A percentile compares a stretch with the other conserved stretches of the same genome.
Conservation (phyloP, 2,797 vertebrate species). For the Serranus cabrilla region DNA sequence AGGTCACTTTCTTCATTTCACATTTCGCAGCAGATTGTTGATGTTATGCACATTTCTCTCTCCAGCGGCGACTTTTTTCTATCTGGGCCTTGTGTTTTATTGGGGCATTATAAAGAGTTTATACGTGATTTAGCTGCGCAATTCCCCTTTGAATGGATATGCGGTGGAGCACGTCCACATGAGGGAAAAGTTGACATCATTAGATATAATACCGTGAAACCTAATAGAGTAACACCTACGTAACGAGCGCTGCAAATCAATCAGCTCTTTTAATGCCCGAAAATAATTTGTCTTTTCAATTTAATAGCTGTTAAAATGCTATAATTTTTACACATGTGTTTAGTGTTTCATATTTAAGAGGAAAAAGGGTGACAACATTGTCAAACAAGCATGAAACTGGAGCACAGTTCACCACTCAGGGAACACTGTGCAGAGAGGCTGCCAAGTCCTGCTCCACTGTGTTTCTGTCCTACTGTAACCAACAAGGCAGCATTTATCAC, state of each 20-base stretch:
- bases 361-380: slow-evolving; percentile 85
- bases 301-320: slow-evolving; percentile 78
- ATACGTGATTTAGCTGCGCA: slow-evolving; percentile 77
- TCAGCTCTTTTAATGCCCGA: slow-evolving; percentile 75
- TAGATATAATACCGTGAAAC: slow-evolving; percentile 78
- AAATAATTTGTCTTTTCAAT: slow-evolving; percentile 81
- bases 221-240: slow-evolving; percentile 79
- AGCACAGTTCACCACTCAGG: slow-evolving; percentile 72
- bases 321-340: slow-evolving; percentile 77
- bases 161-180: slow-evolving; percentile 59
- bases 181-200: slow-evolving; percentile 84
- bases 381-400: slow-evolving; percentile 81
- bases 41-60: slow-evolving; percentile 84
- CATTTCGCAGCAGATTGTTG: slow-evolving; percentile 80
- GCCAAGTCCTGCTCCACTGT: slow-evolving; percentile 67
- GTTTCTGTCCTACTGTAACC: slow-evolving; percentile 66
- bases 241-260: slow-evolving; percentile 81
- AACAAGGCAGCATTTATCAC: slow-evolving; percentile 75
- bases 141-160: slow-evolving; percentile 78
- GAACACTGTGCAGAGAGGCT: slow-evolving; percentile 57
- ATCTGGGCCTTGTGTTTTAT: slow-evolving; percentile 65
- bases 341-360: slow-evolving; percentile 83
- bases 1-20: slow-evolving; percentile 89
- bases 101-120: slow-evolving; percentile 76
- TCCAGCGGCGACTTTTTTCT: slow-evolving; percentile 71